Conservation (phyloP, 1,140 invertebrate species). For the Melipona quadrifasciata region DNA sequence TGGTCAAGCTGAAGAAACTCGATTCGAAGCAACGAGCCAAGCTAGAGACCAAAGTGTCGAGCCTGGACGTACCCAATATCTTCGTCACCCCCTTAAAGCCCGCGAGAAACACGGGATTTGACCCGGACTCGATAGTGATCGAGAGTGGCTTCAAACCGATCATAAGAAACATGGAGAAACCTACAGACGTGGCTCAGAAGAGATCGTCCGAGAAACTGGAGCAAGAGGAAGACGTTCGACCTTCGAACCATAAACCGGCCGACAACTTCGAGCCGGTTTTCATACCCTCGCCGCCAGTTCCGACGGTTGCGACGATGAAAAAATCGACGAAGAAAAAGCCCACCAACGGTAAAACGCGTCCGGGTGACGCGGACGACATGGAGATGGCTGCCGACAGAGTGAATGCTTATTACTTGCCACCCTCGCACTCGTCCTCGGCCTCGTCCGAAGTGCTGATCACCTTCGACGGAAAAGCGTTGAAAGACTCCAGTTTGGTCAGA, state of each 20-base stretch:
- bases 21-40: conserved; percentile 64
- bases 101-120: conserved; percentile 88
- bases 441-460: conserved; percentile 84
- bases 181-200: conserved; percentile 78
- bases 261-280: conserved; percentile 88
- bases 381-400: conserved; percentile 87
- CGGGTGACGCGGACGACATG: conserved; percentile 79
- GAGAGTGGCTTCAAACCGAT: conserved; percentile 93
- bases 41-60: conserved; percentile 65
- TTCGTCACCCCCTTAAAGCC: conserved; percentile 55
- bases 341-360: conserved; percentile 49
- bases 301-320: conserved; percentile 83
- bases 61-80: conserved; percentile 28
- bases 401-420: conserved; percentile 85
- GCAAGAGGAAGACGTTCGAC: conserved; percentile 42
- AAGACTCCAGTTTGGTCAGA: conserved; percentile 84
- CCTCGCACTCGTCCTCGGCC: conserved; percentile 60
- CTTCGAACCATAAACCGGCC: conserved; percentile 76
- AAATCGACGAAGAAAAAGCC: conserved; percentile 78
- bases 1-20: conserved; percentile 67
- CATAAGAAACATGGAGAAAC: conserved; percentile 82
- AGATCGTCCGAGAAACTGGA: conserved; percentile 74
- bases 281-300: conserved; percentile 86
- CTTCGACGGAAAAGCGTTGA: conserved; percentile 88
- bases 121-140: conserved; percentile 89